Base-by-base conservation (phyloP, 2,113 vertebrate species). In the Burhinus bistriatus region DNA sequence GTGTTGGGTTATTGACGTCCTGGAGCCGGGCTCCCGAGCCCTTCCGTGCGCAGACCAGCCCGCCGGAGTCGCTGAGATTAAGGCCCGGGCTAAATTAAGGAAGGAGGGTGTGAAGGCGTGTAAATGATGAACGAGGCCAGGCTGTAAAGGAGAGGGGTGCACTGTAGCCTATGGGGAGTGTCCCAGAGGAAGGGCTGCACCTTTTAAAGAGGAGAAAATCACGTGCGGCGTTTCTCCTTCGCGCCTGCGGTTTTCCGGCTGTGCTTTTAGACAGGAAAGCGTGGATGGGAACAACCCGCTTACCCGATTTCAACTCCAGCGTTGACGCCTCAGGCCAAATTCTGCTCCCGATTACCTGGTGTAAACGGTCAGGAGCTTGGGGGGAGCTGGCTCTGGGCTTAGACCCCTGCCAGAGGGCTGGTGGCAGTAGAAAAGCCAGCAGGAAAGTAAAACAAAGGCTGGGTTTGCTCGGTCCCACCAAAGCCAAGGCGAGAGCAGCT, bases 81-180 rank as follows among this genome's bases (percentile, higher is more conserved):
- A 57, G 81, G 8, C 26, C 16, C 26, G 2, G 64, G n/a, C 25
- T 92, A 44, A 86, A 61, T 89, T 59, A 91, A 69, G 95, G 88
- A 57, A 73, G 58, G 22, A 49, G 54, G 44, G 11, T 80, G 62
- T 29, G 68, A 83, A 59, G 34, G 19, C 0, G 1, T 44, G 38
- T 20, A 9, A 57, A 12, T 34, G 52, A 47, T 42, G 55, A 61
- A 68, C 0, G 0, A 47, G 62, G 27, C 57, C 66, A n/a, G 42
- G 32, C 71, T 86, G 52, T 68, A 68, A 57, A 47, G 61, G 83
- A 86, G n/a, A 45, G 45, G 76, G 54, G 29, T 5, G 58, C 36
- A 4, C 0, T 1, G 38, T 3, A 22, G 22, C 0, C 0, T 25
- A 6, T 13, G 52, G 3, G 0, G 18, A 18, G 61, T 18, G 1